Conservation (phyloP, 2,797 vertebrate genomes). For the Sphenodon punctatus region DNA sequence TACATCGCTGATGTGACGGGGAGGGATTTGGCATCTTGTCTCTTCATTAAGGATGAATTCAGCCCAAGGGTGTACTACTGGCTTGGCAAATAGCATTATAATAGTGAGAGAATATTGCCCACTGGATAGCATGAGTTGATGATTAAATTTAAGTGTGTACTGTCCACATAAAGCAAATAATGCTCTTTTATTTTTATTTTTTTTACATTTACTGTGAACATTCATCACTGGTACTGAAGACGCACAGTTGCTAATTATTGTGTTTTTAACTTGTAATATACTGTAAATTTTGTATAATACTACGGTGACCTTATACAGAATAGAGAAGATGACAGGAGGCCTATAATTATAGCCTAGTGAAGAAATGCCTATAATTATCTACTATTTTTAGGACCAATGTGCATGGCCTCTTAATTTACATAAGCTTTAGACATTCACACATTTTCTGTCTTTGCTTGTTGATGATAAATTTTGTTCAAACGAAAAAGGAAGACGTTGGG, state of each 20-base stretch:
- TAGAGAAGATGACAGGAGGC: slow-evolving; percentile 74
- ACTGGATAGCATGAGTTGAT: slow-evolving; percentile 83
- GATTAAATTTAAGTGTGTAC: slow-evolving; percentile 85
- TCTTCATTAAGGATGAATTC: slow-evolving; percentile 87
- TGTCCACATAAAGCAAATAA: slow-evolving; percentile 83
- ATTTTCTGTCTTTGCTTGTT: slow-evolving; percentile 76
- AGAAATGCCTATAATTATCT: slow-evolving; percentile 82
- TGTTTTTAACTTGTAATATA: slow-evolving; percentile 82
- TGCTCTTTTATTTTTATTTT: slow-evolving; percentile 22
- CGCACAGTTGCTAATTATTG: slow-evolving; percentile 79
- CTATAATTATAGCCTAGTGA: slow-evolving; percentile 76
- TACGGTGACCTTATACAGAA: slow-evolving; percentile 79
- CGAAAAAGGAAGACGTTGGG: slow-evolving; percentile 70
- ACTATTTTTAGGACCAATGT: slow-evolving; percentile 80
- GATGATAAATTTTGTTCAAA: slow-evolving; percentile 79
- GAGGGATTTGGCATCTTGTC: slow-evolving; percentile 69
- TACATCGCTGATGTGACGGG: slow-evolving; percentile 58
- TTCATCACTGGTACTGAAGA: slow-evolving; percentile 82
- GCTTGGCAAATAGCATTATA: slow-evolving; percentile 85
- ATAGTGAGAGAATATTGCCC: slow-evolving; percentile 79
- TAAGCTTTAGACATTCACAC: slow-evolving; percentile 84
- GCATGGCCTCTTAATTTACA: slow-evolving; percentile 80
- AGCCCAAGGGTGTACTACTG: slow-evolving; percentile 83
- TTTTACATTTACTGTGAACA: slow-evolving; percentile 78
- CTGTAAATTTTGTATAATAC: slow-evolving; percentile 80